These are phyloP conservation scores for Odocoileus hemionus DNA, from an alignment of 2,113 vertebrate genomes.

Conservation along the genomic window DNA sequence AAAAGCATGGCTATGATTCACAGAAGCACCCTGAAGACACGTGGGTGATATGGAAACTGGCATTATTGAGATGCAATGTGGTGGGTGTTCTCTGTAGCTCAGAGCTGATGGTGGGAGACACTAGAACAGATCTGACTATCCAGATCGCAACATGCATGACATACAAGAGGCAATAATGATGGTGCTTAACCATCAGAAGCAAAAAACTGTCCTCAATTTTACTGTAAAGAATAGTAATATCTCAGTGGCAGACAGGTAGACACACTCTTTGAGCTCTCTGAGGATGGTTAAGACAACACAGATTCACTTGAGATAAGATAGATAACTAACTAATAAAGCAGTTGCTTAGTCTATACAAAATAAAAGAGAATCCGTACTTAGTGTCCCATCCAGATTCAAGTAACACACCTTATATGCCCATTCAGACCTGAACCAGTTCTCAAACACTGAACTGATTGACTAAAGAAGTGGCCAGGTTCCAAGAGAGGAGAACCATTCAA, in stretches of 20 bases:
- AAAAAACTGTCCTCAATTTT: not conserved
- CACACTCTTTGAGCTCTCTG: not conserved
- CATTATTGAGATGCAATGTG: not conserved
- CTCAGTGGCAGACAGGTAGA: not conserved
- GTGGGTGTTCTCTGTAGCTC: too few relatives aligned
- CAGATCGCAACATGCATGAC: not conserved
- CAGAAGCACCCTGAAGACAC: not conserved
- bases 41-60: not conserved
- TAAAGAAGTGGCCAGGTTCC: not conserved
- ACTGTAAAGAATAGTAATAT: not conserved
- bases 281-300: not conserved
- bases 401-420: not conserved
- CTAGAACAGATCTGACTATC: not conserved
- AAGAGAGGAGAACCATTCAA: not conserved
- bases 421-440: not conserved
- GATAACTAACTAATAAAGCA: not conserved
- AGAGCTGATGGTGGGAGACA: not conserved
- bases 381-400: not conserved
- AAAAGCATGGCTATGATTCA: not conserved
- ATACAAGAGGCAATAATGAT: not conserved
- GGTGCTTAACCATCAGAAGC: not conserved
- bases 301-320: not conserved
- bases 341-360: not conserved
- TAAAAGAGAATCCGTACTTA: too few relatives aligned
- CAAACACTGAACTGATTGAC: fast-evolving